Conservation (phyloP, 2,888 invertebrate genomes). For the Drosophila ustulata region DNA sequence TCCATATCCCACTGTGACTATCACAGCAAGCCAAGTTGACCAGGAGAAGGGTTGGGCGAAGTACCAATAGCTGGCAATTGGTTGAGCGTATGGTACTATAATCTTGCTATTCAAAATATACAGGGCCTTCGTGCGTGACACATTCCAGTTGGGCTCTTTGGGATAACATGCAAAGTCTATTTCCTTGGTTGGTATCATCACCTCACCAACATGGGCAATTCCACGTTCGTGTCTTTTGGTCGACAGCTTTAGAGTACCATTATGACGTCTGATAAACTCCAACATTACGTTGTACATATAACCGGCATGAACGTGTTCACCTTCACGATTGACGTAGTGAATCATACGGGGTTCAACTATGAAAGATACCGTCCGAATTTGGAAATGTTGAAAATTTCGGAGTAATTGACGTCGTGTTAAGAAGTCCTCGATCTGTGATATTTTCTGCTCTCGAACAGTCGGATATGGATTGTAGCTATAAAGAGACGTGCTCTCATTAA, state of each 20-base stretch:
- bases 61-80: slow-evolving; percentile 56
- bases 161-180: slow-evolving; percentile 25
- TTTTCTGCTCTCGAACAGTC: neutral
- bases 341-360: slow-evolving; percentile 42
- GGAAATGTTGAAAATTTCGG: slow-evolving; percentile 31
- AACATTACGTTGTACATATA: slow-evolving; percentile 55
- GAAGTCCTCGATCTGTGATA: slow-evolving; percentile 44
- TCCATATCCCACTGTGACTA: slow-evolving; percentile 21
- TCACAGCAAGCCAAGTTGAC: slow-evolving; percentile 43
- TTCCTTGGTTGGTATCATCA: neutral
- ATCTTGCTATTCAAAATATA: slow-evolving; percentile 28
- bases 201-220: too few species aligned
- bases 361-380: slow-evolving; percentile 24
- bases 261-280: slow-evolving; percentile 53
- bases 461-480: slow-evolving; percentile 62
- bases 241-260: slow-evolving; percentile 38
- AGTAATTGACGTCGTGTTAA: slow-evolving; percentile 20
- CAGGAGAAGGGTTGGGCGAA: slow-evolving; percentile 50
- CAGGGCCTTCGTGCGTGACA: neutral
- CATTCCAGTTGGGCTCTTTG: neutral
- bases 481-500: slow-evolving; percentile 1
- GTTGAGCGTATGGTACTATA: slow-evolving; percentile 52
- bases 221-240: too few species aligned
- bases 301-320: slow-evolving; percentile 36
- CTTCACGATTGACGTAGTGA: slow-evolving; percentile 36